Evolutionary conservation across 2,888 invertebrate species (phyloP), one percentile per base, ranked within the genome.

Genomic region (Acleris laterana): DNA sequence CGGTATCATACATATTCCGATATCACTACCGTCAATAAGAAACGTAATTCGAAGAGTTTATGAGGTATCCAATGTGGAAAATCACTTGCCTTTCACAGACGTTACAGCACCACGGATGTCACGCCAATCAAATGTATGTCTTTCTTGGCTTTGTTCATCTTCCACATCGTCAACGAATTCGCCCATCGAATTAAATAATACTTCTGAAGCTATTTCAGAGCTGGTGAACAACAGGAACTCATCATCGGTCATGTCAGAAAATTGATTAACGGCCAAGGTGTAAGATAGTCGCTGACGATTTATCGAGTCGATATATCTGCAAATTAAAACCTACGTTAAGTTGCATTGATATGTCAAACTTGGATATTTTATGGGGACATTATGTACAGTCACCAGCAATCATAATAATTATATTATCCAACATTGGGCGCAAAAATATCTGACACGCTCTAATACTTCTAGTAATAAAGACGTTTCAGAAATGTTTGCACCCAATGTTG

Each of bases 71-170:
- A 38, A 38, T 13, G 13, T 11, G 38, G 13, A 3, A 38, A 13
- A 13, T 38, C 9, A 20, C 19, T 22, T 53, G 71, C 72, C 72
- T 70, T 72, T 72, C 5, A 71, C 64, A 17, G 64, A 49, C 13
- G 68, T 68, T 4, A 69, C 53, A 11, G 70, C 72, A 17, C 62
- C 61, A 56, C 48, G 65, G n/a, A 60, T 52, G 16, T 13, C 13
- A 38, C 68, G 68, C 72, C 72, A 72, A 57, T 71, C 70, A 63
- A 72, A 69, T 19, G 20, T 17, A 11, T n/a, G 38, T 9, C 56
- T 49, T 5, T 48, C 9, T 5, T 48, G 11, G 46, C 48, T 38
- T 38, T 13, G 3, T 9, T 38, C 9, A 11, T 49, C 25, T 6
- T 49, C 22, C 19, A 55, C 56, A 52, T 49, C 53, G 6, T 60